A percentile compares a stretch with the other conserved stretches of the same genome.
Conservation (phyloP, 2,113 vertebrate species). For the Coregonus clupeaformis region DNA sequence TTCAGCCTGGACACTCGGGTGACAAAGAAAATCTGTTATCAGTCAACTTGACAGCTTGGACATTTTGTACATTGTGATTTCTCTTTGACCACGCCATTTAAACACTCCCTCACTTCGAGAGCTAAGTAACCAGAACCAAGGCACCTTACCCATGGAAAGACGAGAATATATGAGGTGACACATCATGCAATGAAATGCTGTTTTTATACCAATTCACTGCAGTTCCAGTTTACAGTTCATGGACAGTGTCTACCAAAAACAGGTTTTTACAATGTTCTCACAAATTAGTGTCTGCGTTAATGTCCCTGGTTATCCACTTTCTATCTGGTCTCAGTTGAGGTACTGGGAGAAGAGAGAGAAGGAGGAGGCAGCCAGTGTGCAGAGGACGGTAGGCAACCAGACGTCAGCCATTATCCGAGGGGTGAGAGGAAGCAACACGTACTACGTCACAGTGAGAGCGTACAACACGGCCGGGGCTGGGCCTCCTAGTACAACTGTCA, state of each 20-base stretch:
- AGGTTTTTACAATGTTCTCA: slow-evolving; percentile 14
- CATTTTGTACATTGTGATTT: slow-evolving; percentile 35
- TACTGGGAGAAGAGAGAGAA: slow-evolving; percentile 90
- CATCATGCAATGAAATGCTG: neutral
- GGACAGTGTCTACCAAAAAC: too few species aligned
- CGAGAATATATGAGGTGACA: slow-evolving; percentile 1
- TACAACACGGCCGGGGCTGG: slow-evolving; percentile 92
- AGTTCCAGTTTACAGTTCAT: neutral
- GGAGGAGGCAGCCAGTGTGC: slow-evolving; percentile 85
- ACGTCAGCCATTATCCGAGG: slow-evolving; percentile 82
- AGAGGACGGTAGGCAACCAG: slow-evolving; percentile 86
- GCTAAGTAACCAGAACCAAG: slow-evolving; percentile 15
- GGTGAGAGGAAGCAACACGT: slow-evolving; percentile 81
- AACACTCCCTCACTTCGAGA: slow-evolving; percentile 32
- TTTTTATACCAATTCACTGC: slow-evolving; percentile 41
- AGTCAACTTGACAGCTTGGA: slow-evolving; percentile 48
- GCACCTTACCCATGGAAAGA: neutral
- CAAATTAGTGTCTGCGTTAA: slow-evolving; percentile 9
- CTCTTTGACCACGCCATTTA: slow-evolving; percentile 26
- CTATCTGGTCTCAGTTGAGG: slow-evolving; percentile 76
- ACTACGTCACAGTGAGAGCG: slow-evolving; percentile 86
- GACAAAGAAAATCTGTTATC: slow-evolving; percentile 63
- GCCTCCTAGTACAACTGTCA: slow-evolving; percentile 80
- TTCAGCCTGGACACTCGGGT: slow-evolving; percentile 50
- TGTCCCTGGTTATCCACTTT: slow-evolving; percentile 37